Base-by-base conservation (phyloP, 2,113 vertebrate species). In the Vidua macroura region DNA sequence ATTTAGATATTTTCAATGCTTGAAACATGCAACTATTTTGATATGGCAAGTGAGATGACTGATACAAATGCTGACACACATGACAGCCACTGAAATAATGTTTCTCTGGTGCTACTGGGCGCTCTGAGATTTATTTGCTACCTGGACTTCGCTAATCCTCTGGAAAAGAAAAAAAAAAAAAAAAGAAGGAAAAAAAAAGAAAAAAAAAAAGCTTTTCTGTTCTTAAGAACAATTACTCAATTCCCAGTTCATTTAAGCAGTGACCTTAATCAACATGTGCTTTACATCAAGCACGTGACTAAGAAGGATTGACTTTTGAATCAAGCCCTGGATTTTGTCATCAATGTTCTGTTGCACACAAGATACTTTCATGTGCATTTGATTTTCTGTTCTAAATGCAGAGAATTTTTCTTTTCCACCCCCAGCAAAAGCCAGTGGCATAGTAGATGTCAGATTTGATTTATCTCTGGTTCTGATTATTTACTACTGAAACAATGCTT, bases 401-500 rank as follows among this genome's bases (percentile, higher is more conserved):
- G 66, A 66, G 46, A 37, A 5, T 17, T 92, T 91, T 73, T 67
- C 74, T 95, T 84, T 82, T 77, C 44, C 52, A 77, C 67, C 28
- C 24, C 55, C 48, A 95, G 72, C 58, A 91, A 78, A 39, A 92
- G 75, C 75, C 76, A 37, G 48, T 4, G 22, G 85, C 83, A 90
- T 1, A 92, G 62, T 20, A 84, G 41, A 75, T 58, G 59, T 90
- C 88, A 86, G 66, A 28, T 88, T 82, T 96, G 90, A 96, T 94
- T 95, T 90, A 95, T 90, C 68, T 82, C 67, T 85, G 64, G n/a
- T 90, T 95, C 83, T 86, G 44, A 43, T 91, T 93, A 92, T 91
- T 95, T 94, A 88, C 87, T 93, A 93, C 28, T 1, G 11, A 92
- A 96, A 95, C 60, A 78, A 73, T 69, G 68, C 27, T 78, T 88